Base-by-base conservation (phyloP, 1,140 invertebrate genomes). In the Drosophila punjabiensis region DNA sequence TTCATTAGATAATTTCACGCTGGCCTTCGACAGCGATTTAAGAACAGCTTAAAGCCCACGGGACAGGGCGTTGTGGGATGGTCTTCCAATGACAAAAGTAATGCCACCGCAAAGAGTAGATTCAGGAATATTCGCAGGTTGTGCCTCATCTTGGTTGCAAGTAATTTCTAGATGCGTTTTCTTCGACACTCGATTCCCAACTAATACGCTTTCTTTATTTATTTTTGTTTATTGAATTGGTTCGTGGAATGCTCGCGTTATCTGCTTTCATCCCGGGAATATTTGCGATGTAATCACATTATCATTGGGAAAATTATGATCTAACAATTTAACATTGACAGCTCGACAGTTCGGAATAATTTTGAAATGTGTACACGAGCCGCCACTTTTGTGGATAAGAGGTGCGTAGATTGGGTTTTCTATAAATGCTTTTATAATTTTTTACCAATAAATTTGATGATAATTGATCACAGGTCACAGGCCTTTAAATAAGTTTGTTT, bases 241-340 rank as follows among this genome's bases (percentile, higher is more conserved):
- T 65, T 20, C 14, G 5, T 58, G 30, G 9, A 33, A 3, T 43
- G 18, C 30, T 62, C 30, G 16, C 32, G 9, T 67, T 67, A 67
- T 63, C 60, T n/a, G 60, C 30, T 5, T 33, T 5, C 45, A 5
- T n/a, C 0, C 32, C 2, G 20, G 47, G 18, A 24, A 28, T 18
- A 41, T 65, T 65, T 58, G 55, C 35, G 24, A 65, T 61, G 24
- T 24, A 58, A 39, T 58, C 55, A n/a, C 55, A 58, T 56, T 24
- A 56, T 39, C 20, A 28, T 28, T n/a, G 20, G 35, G 14, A 24
- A 28, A 39, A 39, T 24, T 6, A 18, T 58, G 55, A 58, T 58
- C 55, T 58, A 58, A 58, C 35, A 58, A 11, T 16, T 24, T 39
- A 56, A 56, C 5, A 7, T 39, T 58, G 55, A 58, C 55, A 58